Conservation (phyloP, 2,113 vertebrate species). For the Naja naja region DNA sequence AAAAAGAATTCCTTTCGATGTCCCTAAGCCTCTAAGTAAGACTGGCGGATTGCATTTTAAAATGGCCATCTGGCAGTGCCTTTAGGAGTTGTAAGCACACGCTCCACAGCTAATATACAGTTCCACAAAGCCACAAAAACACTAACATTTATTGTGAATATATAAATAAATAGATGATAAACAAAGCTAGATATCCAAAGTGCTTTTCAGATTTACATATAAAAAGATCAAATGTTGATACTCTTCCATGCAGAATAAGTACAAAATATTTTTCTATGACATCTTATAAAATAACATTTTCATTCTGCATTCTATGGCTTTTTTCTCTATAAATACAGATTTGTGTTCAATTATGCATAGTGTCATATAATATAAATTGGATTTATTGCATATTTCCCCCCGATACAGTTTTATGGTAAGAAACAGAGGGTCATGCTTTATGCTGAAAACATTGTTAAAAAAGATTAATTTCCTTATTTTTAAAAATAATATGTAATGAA, state of each 20-base stretch:
- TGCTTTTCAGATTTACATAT: slow-evolving; percentile 68
- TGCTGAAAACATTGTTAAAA: slow-evolving; percentile 39
- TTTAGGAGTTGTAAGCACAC: background rate
- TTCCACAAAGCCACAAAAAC: slow-evolving; percentile 44
- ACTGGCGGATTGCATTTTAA: background rate
- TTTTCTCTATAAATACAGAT: slow-evolving; percentile 39
- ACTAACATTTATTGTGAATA: slow-evolving; percentile 65
- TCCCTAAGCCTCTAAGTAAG: background rate
- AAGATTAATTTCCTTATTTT: slow-evolving; percentile 17
- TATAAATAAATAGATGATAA: slow-evolving; percentile 69
- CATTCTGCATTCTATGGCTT: slow-evolving; percentile 53
- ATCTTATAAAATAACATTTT: slow-evolving; percentile 52
- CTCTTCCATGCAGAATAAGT: slow-evolving; percentile 54
- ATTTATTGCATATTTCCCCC: slow-evolving; percentile 43
- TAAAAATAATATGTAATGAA: slow-evolving; percentile 1
- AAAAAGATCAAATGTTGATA: slow-evolving; percentile 50
- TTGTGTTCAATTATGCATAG: slow-evolving; percentile 49
- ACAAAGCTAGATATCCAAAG: slow-evolving; percentile 68
- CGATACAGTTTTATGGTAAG: slow-evolving; percentile 42
- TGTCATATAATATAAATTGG: slow-evolving; percentile 48
- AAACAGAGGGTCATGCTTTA: slow-evolving; percentile 50
- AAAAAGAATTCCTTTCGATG: background rate
- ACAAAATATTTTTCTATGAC: slow-evolving; percentile 48
- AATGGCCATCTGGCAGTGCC: background rate
- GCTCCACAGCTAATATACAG: background rate